phyloP scores from a whole-genome alignment of 2,888 invertebrate genomes.

The Drosophila nr. perissopoda region DNA sequence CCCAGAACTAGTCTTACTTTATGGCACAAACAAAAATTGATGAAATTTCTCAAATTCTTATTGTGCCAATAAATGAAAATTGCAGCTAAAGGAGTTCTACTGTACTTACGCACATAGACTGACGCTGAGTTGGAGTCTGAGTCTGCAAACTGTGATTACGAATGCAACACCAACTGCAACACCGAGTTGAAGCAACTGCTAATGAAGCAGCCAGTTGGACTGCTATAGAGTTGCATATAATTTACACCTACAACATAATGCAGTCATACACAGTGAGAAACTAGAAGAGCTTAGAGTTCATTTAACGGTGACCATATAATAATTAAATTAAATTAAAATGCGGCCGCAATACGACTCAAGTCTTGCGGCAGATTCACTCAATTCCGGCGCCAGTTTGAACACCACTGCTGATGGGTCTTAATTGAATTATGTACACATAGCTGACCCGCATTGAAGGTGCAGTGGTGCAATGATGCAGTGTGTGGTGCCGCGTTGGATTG shows the following conservation, averaged over 20 bases:
- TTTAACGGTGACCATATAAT: constrained; percentile 10
- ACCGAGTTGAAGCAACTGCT: constrained; percentile 44
- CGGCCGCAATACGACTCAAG: constrained; percentile 21
- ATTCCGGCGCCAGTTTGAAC: constrained; percentile 16
- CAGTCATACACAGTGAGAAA: constrained; percentile 35
- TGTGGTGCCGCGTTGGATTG: not conserved
- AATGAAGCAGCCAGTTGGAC: constrained; percentile 47
- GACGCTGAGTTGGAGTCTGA: not conserved
- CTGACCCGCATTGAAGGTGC: constrained; percentile 36
- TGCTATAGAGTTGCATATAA: constrained; percentile 38
- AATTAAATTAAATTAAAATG: constrained; percentile 55
- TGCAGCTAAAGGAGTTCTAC: not conserved
- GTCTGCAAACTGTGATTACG: constrained; percentile 22
- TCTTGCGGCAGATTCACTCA: constrained; percentile 26
- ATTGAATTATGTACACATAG: constrained; percentile 56
- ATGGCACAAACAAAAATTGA: not conserved
- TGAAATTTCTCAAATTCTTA: not conserved
- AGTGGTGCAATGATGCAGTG: not conserved
- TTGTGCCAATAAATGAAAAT: not conserved
- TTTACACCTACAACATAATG: constrained; percentile 56
- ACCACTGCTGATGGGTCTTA: constrained; percentile 39
- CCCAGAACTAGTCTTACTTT: not conserved
- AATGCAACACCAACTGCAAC: constrained; percentile 6
- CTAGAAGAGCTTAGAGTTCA: not conserved
- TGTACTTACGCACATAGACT: constrained; percentile 13